These are phyloP conservation scores for Eleutherodactylus coqui DNA, from an alignment of 2,797 vertebrate genomes.

Conservation along the genomic window DNA sequence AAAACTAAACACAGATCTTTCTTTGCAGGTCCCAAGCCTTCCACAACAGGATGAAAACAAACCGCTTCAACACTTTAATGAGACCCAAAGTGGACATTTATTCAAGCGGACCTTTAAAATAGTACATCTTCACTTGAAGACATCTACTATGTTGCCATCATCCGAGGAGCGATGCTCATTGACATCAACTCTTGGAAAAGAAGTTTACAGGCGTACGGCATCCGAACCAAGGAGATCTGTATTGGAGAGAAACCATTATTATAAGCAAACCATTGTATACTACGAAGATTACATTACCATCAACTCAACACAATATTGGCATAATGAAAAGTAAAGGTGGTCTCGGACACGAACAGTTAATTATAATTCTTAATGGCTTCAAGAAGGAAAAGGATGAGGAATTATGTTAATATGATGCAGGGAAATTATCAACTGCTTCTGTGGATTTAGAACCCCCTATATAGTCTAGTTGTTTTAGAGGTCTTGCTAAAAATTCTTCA, in stretches of 20 bases:
- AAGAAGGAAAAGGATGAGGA: too few relatives aligned
- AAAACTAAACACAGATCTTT: neutral
- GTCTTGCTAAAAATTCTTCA: neutral
- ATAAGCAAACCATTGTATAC: neutral
- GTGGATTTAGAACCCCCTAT: too few relatives aligned
- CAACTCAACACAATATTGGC: too few relatives aligned
- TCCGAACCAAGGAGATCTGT: slow-evolving; percentile 94
- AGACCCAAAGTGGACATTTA: neutral
- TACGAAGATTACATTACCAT: neutral
- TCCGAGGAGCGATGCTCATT: slow-evolving; percentile 97
- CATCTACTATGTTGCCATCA: slow-evolving; percentile 87
- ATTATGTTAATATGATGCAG: too few relatives aligned
- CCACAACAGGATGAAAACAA: neutral
- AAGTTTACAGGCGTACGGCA: slow-evolving; percentile 98
- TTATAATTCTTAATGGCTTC: too few relatives aligned
- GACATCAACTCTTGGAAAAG: slow-evolving; percentile 98
- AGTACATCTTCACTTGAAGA: neutral
- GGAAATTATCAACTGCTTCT: too few relatives aligned
- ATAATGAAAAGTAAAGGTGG: too few relatives aligned
- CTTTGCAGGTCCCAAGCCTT: neutral
- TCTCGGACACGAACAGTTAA: too few relatives aligned
- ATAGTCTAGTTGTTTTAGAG: too few relatives aligned
- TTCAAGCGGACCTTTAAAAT: neutral
- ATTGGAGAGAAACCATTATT: slow-evolving; percentile 27
- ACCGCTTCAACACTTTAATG: neutral